Percentiles rank a stretch among this genome's conserved stretches.
These are phyloP conservation scores for Pantherophis alleghaniensis DNA, from an alignment of 2,797 vertebrate genomes.

Conservation along the genomic window DNA sequence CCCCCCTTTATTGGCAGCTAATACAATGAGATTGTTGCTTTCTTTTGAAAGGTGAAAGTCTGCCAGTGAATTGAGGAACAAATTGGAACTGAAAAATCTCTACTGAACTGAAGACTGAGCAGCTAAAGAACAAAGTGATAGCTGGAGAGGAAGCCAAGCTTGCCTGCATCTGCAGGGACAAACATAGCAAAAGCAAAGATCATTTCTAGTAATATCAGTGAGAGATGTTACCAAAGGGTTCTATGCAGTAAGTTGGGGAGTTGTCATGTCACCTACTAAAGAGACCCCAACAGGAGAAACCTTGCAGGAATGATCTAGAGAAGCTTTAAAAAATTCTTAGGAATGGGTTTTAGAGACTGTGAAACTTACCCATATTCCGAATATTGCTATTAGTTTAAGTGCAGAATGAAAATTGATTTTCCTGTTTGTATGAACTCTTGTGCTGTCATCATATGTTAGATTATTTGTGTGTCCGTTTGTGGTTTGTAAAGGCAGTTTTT, in stretches of 20 bases:
- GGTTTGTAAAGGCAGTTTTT: not conserved
- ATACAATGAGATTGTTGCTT: not conserved
- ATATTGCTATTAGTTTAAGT: not conserved
- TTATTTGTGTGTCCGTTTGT: not conserved
- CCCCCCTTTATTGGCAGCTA: not conserved
- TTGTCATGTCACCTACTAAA: not conserved
- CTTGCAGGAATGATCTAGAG: not conserved
- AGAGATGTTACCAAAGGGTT: not conserved
- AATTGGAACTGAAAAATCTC: not conserved
- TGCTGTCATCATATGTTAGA: not conserved
- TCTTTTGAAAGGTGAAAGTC: not conserved
- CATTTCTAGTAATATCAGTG: not conserved
- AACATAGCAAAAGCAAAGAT: not conserved
- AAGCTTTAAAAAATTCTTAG: not conserved
- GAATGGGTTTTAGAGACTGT: not conserved
- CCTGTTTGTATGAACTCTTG: not conserved
- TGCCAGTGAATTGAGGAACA: not conserved
- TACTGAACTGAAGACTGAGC: not conserved
- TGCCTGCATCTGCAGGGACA: not conserved
- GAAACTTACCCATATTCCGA: not conserved
- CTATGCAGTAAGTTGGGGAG: not conserved
- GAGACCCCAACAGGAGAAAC: not conserved
- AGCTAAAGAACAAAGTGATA: not conserved
- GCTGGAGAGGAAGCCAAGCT: not conserved
- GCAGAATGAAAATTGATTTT: not conserved